Evolutionary conservation across 2,113 vertebrate genomes (phyloP), one percentile per base, ranked within the genome.

Genomic region (Nasalis larvatus): DNA sequence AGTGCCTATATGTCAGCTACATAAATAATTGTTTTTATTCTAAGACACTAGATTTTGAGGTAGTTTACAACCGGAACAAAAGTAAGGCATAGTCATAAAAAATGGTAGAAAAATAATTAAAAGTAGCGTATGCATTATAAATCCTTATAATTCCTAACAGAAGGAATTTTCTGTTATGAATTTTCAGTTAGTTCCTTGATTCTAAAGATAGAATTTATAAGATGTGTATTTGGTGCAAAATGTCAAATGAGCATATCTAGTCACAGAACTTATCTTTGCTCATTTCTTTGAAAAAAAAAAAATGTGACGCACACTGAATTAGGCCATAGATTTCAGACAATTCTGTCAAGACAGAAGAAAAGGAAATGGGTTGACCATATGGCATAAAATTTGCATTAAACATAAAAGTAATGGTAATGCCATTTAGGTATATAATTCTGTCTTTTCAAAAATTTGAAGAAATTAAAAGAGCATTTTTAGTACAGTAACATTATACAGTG

Each of bases 281-380:
- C 40, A 86, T 96, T 73, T 23, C 9, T 90, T 63, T 84, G 32
- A n/a, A 83, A 74, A 94, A 89, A 83, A 95, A 95, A 88, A 32
- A 45, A 30, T 1, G 92, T 3, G 92, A 23, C 7, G 11, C 14
- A 1, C 71, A 74, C 37, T 35, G 18, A 94, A 77, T 68, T 73
- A 81, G 82, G 71, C 10, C 25, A 40, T 35, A 27, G 49, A 45
- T 2, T 42, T 10, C 1, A 69, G 25, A 94, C 6, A 88, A 52
- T 68, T 71, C 13, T 49, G 12, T 52, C 45, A 86, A 42, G 49
- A 82, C 12, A 88, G 40, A 86, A 60, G 40, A 63, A 96, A 93
- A 90, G 66, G 30, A 69, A 92, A 95, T 35, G 58, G 4, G 23
- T 18, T 71, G n/a, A 77, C 17, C 95, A 49, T 73, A 27, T 17